Evolutionary conservation across 2,888 invertebrate species (phyloP), one percentile per base, ranked within the genome.

Genomic region (Dinocampus coccinellae): DNA sequence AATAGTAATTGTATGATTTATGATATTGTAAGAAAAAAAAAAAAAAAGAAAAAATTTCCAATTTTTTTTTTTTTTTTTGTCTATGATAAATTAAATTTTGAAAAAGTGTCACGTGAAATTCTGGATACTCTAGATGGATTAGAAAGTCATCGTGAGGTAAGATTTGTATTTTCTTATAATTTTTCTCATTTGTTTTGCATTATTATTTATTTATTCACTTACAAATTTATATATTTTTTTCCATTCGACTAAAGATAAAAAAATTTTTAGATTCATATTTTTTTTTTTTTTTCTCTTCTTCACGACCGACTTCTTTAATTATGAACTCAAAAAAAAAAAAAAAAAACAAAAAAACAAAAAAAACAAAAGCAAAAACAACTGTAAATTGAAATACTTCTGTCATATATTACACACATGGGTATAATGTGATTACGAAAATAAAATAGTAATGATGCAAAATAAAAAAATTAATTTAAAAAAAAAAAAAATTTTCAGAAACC

Each of bases 51-150:
- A 11, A n/a, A 39, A 39, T 39, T 39, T 39, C n/a, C n/a, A 39
- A 39, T 39, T 39, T 16, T 47, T 11, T 9, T 36, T 36, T 36
- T 10, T 36, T 9, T 36, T 36, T 10, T 10, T 9, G 10, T 24
- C 6, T 10, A 10, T 24, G 1, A 13, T 34, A 13, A 7, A 58
- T 33, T 36, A 13, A 65, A 22, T 57, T 57, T 53, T 55, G 52
- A 13, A 34, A 65, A 52, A 52, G 65, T 65, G 65, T 65, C 52
- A 65, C 47, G 71, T 67, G 57, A 67, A 66, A 67, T 55, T 67
- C 66, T 71, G 71, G 71, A 71, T 71, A 71, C 61, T 66, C 39
- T 39, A 55, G 66, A 71, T 71, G 71, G 71, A 71, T 66, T 71
- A 71, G 71, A 71, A 61, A 71, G 66, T 71, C 52, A 42, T 29